Evolutionary conservation across 2,797 vertebrate genomes (phyloP), one percentile per base, ranked within the genome.

Genomic region (Stomatorhinus walkeri): DNA sequence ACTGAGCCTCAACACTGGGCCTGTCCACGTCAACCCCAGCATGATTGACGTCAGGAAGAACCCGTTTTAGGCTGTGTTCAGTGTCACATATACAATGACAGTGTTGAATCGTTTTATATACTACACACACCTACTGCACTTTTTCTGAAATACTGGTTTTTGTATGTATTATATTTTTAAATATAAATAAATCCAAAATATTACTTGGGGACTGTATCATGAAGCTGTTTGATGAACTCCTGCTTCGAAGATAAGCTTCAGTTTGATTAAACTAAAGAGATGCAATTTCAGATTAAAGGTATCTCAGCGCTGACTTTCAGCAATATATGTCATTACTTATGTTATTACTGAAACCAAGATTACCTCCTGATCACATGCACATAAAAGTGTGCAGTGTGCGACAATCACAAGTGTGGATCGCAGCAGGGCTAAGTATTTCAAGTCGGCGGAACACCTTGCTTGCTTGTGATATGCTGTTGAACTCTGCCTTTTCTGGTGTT

Each of bases 31-130:
- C 83, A 96, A 94, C 90, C 95, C 95, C 0, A 92, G 95, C 7
- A 96, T 97, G 76, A 99, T 99, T 0, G 97, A 99, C 0, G 97
- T 99, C 56, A 95, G 98, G 92, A 98, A 93, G 92, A 98, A 98
- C 89, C 98, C 97, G 0, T 91, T 99, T 88, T 98, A 96, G 96
- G 46, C 52, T 24, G 40, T 22, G 36, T n/a, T 22, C 79, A 43
- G 36, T 36, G 8, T 83, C 46, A 83, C 43, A 85, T 22, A 51
- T 4, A 51, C 83, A 12, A 52, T 85, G 76, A 43, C 48, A 16
- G 19, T 14, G n/a, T 52, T 52, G 9, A 81, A 14, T 43, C 76
- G 1, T 81, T 51, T 49, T 51, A 5, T 52, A 24, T 51, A 85
- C 43, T 49, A 52, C 43, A 49, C 22, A 84, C 43, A 84, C 81